Base-by-base conservation (phyloP, 2,888 invertebrate species). In the Melipona beecheii region DNA sequence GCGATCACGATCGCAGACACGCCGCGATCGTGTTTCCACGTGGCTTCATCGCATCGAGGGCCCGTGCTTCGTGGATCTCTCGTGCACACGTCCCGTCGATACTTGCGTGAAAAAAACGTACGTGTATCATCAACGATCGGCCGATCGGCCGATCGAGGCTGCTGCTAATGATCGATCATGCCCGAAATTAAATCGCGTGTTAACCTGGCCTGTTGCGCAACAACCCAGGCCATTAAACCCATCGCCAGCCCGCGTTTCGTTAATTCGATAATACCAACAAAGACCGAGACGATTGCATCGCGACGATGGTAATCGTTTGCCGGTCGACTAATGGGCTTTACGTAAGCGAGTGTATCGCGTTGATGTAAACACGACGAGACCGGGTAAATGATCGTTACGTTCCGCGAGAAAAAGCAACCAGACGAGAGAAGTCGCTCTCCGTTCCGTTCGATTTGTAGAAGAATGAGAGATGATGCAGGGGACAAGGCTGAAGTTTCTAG, bases 281-380 rank as follows among this genome's bases (percentile, higher is more conserved):
- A 72, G 66, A 54, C 13, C 24, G 49, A n/a, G 58, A 66, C 73
- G 70, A 78, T 68, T 72, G 75, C 77, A 58, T 56, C 65, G 75
- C 43, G 71, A 76, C 76, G 65, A 75, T 70, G 65, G 82, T 74
- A 82, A 70, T 78, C 77, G 69, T 62, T 36, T 36, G 66, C 19
- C 72, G 49, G 31, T 66, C 60, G 71, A 60, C 75, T 85, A 85
- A 85, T 85, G 84, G 66, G 68, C 64, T 70, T 87, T 88, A 84
- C 84, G 86, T 82, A 86, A 87, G 68, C 56, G 65, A 64, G 52
- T 49, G 64, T 50, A 71, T 68, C 49, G 43, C 43, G 65, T 52
- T 36, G 74, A 49, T 64, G 73, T 75, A 77, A 75, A 68, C 72
- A 65, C 49, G 49, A 50, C 58, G 36, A 3, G 56, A 31, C 43